Evolutionary conservation across 2,888 invertebrate species (phyloP).

Genomic region (Galerucella nymphaeae): DNA sequence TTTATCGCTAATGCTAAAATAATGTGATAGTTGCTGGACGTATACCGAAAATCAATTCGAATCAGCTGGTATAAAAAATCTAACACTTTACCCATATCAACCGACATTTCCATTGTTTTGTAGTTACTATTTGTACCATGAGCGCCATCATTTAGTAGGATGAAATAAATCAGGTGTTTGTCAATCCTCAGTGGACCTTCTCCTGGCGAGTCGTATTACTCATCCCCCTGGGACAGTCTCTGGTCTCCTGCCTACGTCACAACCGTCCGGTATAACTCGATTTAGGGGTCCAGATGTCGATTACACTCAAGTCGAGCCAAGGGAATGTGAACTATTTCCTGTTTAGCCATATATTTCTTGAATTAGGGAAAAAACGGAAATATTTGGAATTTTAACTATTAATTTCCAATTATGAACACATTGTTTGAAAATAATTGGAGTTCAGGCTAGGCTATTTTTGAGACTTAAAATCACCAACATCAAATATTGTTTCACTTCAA

Average conservation of each 20-base stretch:
- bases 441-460: no score
- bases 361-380: background rate
- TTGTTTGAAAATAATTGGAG: no score
- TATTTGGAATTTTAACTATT: background rate
- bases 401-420: no score
- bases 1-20: no score
- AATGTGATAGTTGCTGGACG: no score
- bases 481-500: no score
- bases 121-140: background rate
- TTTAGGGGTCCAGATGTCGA: conserved; percentile 40
- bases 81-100: background rate
- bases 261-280: conserved; percentile 35
- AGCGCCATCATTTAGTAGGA: conserved; percentile 12
- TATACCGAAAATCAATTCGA: background rate
- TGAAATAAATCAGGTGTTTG: conserved; percentile 27
- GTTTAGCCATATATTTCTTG: background rate
- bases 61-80: background rate
- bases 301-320: conserved; percentile 31
- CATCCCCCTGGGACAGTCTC: conserved; percentile 27
- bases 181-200: conserved; percentile 28
- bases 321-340: conserved; percentile 16
- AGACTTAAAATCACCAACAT: no score
- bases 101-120: background rate
- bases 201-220: conserved; percentile 24
- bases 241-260: conserved; percentile 29